Conservation (phyloP, 2,113 vertebrate genomes). For the Mormoops blainvillei region DNA sequence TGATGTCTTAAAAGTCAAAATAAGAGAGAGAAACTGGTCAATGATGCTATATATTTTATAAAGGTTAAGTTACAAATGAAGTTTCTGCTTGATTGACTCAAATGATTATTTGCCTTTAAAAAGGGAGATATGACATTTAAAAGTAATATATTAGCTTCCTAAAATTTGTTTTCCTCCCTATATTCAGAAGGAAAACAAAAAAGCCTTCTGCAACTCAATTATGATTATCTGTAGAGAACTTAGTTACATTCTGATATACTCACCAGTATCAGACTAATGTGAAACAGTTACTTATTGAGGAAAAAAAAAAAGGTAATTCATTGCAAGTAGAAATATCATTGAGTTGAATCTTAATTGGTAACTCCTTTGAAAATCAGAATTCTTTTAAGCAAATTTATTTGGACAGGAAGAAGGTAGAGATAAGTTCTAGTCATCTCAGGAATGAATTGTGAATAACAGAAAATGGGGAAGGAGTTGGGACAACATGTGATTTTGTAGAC, state of each 20-base stretch:
- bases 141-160: neutral
- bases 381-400: neutral
- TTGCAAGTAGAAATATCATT: neutral
- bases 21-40: neutral
- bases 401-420: neutral
- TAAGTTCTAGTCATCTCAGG: neutral
- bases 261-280: neutral
- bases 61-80: neutral
- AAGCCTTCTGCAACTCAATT: neutral
- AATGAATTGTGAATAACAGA: neutral
- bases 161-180: neutral
- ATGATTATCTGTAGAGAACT: neutral
- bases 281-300: neutral
- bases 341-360: neutral
- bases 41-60: neutral
- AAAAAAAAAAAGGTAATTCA: neutral
- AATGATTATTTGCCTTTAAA: neutral
- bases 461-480: neutral
- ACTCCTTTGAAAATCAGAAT: neutral
- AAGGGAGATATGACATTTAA: neutral
- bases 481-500: neutral
- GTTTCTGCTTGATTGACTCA: neutral
- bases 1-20: neutral
- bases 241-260: neutral
- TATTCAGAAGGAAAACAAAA: constrained; percentile 21